phyloP scores from a whole-genome alignment of 2,888 invertebrate genomes.

The Galeruca laticollis region DNA sequence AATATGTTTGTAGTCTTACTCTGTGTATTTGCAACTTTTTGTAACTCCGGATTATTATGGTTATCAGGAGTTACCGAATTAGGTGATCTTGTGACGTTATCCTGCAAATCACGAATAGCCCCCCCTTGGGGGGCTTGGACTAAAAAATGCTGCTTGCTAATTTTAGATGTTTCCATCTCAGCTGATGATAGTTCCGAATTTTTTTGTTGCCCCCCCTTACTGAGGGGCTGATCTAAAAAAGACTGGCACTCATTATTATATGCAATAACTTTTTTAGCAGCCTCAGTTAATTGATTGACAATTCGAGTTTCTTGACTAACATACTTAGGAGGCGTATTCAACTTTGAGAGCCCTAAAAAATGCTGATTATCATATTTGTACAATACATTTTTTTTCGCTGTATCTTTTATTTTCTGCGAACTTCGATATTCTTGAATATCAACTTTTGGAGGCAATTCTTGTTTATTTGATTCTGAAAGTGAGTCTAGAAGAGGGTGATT shows the following conservation, averaged over 20 bases:
- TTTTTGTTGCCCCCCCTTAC: background rate
- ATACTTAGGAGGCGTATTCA: background rate
- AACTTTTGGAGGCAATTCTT: background rate
- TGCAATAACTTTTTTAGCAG: background rate
- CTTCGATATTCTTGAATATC: background rate
- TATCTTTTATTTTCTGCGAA: background rate
- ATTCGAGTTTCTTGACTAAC: background rate
- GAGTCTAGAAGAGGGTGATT: too few species aligned
- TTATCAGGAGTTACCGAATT: too few species aligned
- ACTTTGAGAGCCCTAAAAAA: background rate
- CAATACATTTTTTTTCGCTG: background rate
- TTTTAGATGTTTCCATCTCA: background rate
- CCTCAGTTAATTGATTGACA: background rate
- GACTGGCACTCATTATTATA: background rate
- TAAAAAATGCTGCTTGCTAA: conserved; percentile 1
- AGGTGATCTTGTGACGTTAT: background rate
- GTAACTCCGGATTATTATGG: background rate
- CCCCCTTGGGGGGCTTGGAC: background rate
- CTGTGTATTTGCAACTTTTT: background rate
- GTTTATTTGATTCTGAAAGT: too few species aligned
- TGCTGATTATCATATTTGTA: background rate
- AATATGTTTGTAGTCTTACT: background rate
- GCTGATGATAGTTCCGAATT: background rate
- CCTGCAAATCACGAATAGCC: background rate
- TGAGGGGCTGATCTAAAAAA: conserved; percentile 3